Evolutionary conservation across 2,797 vertebrate genomes (phyloP).

Genomic region (Martes flavigula): DNA sequence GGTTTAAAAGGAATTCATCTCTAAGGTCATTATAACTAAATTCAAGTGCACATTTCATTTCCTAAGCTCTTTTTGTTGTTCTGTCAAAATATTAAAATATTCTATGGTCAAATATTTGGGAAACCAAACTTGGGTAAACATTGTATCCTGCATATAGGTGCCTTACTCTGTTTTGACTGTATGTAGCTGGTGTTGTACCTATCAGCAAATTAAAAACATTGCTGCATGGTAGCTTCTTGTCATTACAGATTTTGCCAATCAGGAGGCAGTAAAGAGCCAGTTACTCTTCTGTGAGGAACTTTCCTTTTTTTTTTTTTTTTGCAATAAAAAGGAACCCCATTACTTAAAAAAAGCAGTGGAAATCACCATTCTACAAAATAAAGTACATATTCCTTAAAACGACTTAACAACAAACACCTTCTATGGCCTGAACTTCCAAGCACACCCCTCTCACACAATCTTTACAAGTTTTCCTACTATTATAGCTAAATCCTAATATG

Average conservation of each 20-base stretch:
- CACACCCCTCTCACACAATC: not conserved
- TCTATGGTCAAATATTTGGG: not conserved
- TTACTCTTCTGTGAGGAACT: not conserved
- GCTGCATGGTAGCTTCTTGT: not conserved
- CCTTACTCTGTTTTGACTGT: not conserved
- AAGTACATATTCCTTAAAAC: slow-evolving; percentile 24
- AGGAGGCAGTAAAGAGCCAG: not conserved
- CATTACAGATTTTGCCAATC: not conserved
- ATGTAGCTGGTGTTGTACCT: not conserved
- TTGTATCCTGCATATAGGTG: not conserved
- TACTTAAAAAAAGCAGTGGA: not conserved
- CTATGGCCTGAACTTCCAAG: not conserved
- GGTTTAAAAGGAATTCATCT: not conserved
- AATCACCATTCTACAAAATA: not conserved
- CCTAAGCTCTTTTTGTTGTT: not conserved
- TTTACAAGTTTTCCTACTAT: not conserved
- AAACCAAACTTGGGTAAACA: not conserved
- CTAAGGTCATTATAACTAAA: not conserved
- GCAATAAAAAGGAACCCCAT: not conserved
- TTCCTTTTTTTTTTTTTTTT: not conserved
- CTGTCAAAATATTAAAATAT: not conserved
- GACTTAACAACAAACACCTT: not conserved
- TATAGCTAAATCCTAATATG: not conserved
- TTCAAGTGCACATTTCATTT: not conserved
- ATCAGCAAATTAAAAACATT: not conserved